These are phyloP conservation scores for Enhydra lutris DNA, from an alignment of 2,113 vertebrate genomes.

Conservation along the genomic window DNA sequence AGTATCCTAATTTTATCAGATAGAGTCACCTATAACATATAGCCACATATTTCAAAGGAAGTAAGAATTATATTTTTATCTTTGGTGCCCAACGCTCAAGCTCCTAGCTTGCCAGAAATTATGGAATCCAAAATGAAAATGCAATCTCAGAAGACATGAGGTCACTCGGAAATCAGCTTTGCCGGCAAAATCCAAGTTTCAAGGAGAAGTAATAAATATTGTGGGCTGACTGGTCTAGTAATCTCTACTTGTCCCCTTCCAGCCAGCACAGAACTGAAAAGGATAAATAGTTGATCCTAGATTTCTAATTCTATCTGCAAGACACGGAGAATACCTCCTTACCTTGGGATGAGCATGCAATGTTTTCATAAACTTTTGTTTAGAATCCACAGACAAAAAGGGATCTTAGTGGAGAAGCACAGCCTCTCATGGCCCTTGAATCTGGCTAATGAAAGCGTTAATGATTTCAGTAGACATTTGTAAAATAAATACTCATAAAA, in stretches of 20 bases:
- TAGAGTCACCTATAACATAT: not conserved
- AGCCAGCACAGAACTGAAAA: conserved; percentile 30
- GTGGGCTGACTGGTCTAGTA: not conserved
- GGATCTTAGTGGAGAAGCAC: not conserved
- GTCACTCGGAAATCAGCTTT: conserved; percentile 17
- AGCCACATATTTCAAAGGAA: conserved; percentile 21
- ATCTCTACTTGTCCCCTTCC: not conserved
- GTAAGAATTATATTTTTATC: not conserved
- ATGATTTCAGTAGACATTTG: conserved; percentile 58
- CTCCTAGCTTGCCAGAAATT: not conserved
- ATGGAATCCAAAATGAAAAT: conserved; percentile 26
- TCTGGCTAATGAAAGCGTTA: conserved; percentile 69
- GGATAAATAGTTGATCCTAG: not conserved
- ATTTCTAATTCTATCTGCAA: not conserved
- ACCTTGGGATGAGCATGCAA: not conserved
- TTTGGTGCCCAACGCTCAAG: not conserved
- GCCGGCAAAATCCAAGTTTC: not conserved
- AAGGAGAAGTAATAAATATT: conserved; percentile 33
- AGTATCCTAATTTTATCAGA: not conserved
- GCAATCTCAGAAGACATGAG: not conserved
- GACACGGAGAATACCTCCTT: not conserved
- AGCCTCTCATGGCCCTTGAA: conserved; percentile 43
- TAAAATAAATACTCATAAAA: conserved; percentile 74
- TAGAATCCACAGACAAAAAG: conserved; percentile 47
- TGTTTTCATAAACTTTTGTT: conserved; percentile 59